Evolutionary conservation across 1,140 invertebrate genomes (phyloP), one percentile per base, ranked within the genome.

Genomic region (Neodiprion fabricii): DNA sequence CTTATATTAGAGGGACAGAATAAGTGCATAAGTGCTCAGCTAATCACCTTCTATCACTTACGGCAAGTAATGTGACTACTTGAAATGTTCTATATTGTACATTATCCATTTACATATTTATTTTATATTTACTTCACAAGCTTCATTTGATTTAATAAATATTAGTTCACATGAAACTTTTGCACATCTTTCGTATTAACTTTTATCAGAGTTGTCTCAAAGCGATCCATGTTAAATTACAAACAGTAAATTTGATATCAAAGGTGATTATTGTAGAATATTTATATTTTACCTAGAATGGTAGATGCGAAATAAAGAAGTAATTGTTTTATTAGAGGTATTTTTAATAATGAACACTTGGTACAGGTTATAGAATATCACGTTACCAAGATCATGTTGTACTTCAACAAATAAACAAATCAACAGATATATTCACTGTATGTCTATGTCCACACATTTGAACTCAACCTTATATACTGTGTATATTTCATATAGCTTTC

Each of bases 271-370:
- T 40, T 40, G 28, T 40, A 40, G 28, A 40, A 40, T 40, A 65
- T 11, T 50, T 50, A 28, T 28, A 40, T 12, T 66, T n/a, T 74
- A 70, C 50, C 73, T 70, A 66, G 49, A 74, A 74, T 70, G 68
- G 66, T 70, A 50, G 61, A 74, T 70, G 66, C 21, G 7, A 66
- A 73, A 21, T 67, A 73, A 50, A 70, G 17, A 69, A 40, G 11
- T 69, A 14, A 69, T 69, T 2, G 40, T 69, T 17, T 71, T 40
- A 12, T 9, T 71, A 14, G 70, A 48, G 47, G 49, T 49, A 71
- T 71, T 71, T 49, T 48, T 71, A 71, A 49, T 49, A 71, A 71
- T 71, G 11, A 69, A 69, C 28, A 40, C 28, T 40, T 40, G 28
- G 28, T 40, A 40, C 28, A 40, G 28, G 28, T 40, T 40, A 40